These are phyloP conservation scores for Ypsolopha scabrella DNA, from an alignment of 2,888 invertebrate genomes.

Conservation along the genomic window DNA sequence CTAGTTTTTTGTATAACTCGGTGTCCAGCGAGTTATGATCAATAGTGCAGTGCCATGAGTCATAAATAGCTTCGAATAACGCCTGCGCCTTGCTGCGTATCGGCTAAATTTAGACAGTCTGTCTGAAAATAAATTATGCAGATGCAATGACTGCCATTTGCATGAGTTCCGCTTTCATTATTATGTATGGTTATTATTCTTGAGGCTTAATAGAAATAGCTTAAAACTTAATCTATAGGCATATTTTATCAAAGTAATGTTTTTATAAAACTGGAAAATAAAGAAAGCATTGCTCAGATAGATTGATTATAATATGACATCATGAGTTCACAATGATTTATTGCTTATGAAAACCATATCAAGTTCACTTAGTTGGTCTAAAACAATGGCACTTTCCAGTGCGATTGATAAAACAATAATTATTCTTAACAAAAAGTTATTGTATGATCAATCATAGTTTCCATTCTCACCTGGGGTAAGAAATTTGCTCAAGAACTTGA, in stretches of 20 bases:
- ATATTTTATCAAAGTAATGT: neutral
- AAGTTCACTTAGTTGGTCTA: neutral
- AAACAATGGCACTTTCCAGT: constrained; percentile 1
- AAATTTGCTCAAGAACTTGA: neutral
- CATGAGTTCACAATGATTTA: too few species aligned
- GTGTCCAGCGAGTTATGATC: neutral
- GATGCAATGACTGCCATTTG: neutral
- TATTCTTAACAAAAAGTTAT: neutral
- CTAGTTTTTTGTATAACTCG: too few species aligned
- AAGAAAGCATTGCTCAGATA: too few species aligned
- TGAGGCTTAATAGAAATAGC: too few species aligned
- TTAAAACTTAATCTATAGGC: neutral
- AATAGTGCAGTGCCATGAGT: neutral
- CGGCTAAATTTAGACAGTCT: neutral
- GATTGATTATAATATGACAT: too few species aligned
- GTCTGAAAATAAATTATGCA: neutral
- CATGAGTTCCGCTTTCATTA: too few species aligned
- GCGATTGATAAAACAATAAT: constrained; percentile 8
- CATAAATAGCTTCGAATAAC: neutral
- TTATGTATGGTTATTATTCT: too few species aligned
- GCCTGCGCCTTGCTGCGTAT: constrained; percentile 3
- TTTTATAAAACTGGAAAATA: neutral
- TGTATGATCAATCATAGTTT: neutral
- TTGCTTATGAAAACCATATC: neutral
- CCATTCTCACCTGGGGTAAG: neutral